These are phyloP conservation scores for Metopia argyrocephala DNA, from an alignment of 2,888 invertebrate genomes.

Conservation along the genomic window DNA sequence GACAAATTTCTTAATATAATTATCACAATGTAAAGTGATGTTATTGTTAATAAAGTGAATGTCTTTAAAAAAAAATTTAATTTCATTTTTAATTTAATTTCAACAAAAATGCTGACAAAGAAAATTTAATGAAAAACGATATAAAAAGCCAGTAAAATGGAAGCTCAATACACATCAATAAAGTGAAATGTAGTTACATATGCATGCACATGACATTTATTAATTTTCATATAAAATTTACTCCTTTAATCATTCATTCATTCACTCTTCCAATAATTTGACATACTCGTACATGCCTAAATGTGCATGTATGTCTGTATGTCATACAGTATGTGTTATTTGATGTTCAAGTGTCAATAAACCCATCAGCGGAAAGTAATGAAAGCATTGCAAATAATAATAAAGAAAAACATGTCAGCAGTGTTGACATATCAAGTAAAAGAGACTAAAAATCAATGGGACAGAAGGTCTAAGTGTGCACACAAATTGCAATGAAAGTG, in stretches of 20 bases:
- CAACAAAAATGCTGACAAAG: not conserved
- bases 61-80: too few relatives aligned
- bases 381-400: slow-evolving; percentile 1
- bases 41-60: not conserved
- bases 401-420: slow-evolving; percentile 17
- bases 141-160: not conserved
- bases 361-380: slow-evolving; percentile 6
- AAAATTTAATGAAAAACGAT: not conserved
- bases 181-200: too few relatives aligned
- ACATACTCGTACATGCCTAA: not conserved
- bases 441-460: not conserved
- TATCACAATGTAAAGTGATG: not conserved
- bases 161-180: not conserved
- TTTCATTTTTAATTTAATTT: not conserved
- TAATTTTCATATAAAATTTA: too few relatives aligned
- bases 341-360: slow-evolving; percentile 5
- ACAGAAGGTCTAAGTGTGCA: not conserved
- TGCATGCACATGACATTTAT: not conserved
- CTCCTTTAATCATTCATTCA: not conserved
- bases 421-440: not conserved
- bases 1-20: slow-evolving; percentile 44
- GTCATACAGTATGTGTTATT: not conserved
- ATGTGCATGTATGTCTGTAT: not conserved
- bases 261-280: not conserved
- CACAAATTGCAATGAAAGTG: not conserved